Evolutionary conservation across 2,888 invertebrate genomes (phyloP).

Genomic region (Elysia crispata): DNA sequence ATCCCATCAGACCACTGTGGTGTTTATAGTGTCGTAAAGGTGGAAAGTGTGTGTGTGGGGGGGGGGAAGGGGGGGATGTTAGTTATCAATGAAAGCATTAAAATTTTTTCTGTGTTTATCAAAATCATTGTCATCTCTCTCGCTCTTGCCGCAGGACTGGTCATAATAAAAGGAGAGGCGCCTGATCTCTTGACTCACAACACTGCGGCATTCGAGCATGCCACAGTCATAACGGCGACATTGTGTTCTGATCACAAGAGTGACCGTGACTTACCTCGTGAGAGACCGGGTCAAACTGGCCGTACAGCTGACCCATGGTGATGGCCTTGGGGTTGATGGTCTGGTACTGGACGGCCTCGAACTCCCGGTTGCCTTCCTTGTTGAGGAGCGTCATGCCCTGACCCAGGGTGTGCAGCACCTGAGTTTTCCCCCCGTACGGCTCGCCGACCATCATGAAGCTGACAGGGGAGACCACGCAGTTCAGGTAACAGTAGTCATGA

Average conservation of each 20-base stretch:
- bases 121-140: too few relatives aligned
- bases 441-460: slow-evolving; percentile 95
- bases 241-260: too few relatives aligned
- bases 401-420: slow-evolving; percentile 86
- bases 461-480: slow-evolving; percentile 44
- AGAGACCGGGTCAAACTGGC: slow-evolving; percentile 93
- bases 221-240: too few relatives aligned
- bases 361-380: slow-evolving; percentile 78
- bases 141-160: too few relatives aligned
- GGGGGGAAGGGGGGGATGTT: background rate
- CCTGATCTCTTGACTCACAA: too few relatives aligned
- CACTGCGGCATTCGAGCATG: too few relatives aligned
- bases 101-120: too few relatives aligned
- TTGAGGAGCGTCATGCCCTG: slow-evolving; percentile 86
- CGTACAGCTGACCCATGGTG: slow-evolving; percentile 94
- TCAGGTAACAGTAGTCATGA: too few relatives aligned
- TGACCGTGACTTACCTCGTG: slow-evolving; percentile 87
- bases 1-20: slow-evolving; percentile 85
- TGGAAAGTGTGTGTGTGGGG: background rate
- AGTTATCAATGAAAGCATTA: background rate
- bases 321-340: slow-evolving; percentile 95
- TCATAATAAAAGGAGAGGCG: too few relatives aligned
- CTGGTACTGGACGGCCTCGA: slow-evolving; percentile 83
- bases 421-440: slow-evolving; percentile 92
- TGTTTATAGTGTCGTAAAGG: too few relatives aligned